phyloP scores from a whole-genome alignment of 1,140 invertebrate species.

The Ips nitidus region DNA sequence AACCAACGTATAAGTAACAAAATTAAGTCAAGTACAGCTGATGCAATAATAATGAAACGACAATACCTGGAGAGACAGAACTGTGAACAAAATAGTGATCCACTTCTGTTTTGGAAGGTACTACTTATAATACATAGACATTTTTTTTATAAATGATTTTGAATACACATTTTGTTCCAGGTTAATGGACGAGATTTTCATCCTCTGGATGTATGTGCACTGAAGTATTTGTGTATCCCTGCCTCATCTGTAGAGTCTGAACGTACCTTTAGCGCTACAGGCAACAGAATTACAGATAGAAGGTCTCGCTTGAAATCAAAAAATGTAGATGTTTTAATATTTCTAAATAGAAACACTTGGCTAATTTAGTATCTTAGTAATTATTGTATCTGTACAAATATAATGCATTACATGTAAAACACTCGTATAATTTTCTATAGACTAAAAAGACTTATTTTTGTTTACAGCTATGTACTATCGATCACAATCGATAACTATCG shows the following conservation, averaged over 20 bases:
- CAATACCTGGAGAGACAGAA: slow-evolving; percentile 21
- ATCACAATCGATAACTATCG: slow-evolving; percentile 16
- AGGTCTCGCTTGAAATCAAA: slow-evolving; percentile 6
- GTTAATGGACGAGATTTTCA: not conserved
- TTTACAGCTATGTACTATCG: not conserved
- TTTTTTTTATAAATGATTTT: slow-evolving; percentile 4
- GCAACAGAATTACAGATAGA: not conserved
- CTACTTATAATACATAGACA: not conserved
- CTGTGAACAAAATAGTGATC: slow-evolving; percentile 1
- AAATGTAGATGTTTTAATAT: slow-evolving; percentile 14
- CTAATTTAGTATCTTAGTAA: not conserved
- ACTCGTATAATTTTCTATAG: not conserved
- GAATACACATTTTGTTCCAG: not conserved
- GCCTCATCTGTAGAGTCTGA: slow-evolving; percentile 12
- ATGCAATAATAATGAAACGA: slow-evolving; percentile 17
- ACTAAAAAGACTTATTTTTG: slow-evolving; percentile 1
- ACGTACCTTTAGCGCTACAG: slow-evolving; percentile 12
- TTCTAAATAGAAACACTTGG: slow-evolving; percentile 14
- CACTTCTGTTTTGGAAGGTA: slow-evolving; percentile 23
- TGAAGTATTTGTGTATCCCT: slow-evolving; percentile 19
- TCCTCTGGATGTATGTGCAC: not conserved
- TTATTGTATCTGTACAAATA: not conserved
- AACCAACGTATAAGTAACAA: not conserved
- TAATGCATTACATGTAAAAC: not conserved
- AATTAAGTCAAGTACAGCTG: slow-evolving; percentile 14